Evolutionary conservation across 2,888 invertebrate species (phyloP).

Genomic region (Leistus spinibarbis): DNA sequence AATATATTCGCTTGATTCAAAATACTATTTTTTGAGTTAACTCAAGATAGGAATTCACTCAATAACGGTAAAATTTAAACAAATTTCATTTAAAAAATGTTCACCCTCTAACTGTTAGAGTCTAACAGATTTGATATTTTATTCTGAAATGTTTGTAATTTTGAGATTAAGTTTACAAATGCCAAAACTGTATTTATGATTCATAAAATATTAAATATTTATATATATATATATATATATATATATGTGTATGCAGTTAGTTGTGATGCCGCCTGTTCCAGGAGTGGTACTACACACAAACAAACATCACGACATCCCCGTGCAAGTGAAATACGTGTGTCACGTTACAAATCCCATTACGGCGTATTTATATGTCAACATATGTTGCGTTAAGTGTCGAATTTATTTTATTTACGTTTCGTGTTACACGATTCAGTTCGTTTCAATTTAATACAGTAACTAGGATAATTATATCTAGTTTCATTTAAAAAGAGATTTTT

Average conservation of each 20-base stretch:
- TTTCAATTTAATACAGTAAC: conserved; percentile 18
- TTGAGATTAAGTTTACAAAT: no score
- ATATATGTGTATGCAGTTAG: not conserved
- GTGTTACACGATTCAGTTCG: conserved; percentile 14
- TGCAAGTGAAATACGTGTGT: conserved; percentile 4
- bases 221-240: not conserved
- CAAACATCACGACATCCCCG: not conserved
- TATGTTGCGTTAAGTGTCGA: conserved; percentile 36
- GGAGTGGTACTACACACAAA: not conserved
- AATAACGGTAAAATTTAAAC: no score
- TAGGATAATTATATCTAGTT: conserved; percentile 11
- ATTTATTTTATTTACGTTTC: conserved; percentile 37
- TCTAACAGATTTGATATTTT: no score
- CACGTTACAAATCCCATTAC: conserved; percentile 29
- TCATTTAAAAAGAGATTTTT: not conserved
- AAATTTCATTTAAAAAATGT: no score
- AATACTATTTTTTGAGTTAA: no score
- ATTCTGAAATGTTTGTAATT: no score
- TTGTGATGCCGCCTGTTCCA: not conserved
- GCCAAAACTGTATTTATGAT: no score
- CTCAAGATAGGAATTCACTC: no score
- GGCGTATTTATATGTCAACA: conserved; percentile 29
- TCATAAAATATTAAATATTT: no score
- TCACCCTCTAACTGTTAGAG: no score
- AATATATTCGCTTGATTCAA: no score